Base-by-base conservation (phyloP, 1,140 invertebrate species). In the Neotoxoptera formosana region DNA sequence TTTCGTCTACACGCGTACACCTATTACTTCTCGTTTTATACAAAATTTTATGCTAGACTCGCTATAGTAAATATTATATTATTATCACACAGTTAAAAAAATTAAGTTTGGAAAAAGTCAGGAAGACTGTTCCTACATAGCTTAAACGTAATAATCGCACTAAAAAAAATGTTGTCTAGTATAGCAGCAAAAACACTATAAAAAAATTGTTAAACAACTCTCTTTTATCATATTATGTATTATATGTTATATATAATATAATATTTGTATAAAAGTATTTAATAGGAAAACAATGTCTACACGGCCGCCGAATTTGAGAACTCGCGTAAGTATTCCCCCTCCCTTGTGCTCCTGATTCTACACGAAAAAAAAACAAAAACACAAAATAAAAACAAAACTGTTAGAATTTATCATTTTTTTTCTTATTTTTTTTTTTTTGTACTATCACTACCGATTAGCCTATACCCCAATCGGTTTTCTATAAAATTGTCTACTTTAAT, bases 371-470 rank as follows among this genome's bases (percentile, higher is more conserved):
- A 48, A 90, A 56, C 17, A 4, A 56, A 51, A 53, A 90, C 53
- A 53, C 88, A 56, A 90, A 90, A 88, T 51, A 51, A 51, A 88
- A 88, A 51, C 45, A 89, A 89, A 41, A 34, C 9, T 47, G 48
- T 56, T 76, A 91, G 30, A 81, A 91, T 48, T 67, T 45, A 60
- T 90, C 53, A 25, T 90, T 36, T 56, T 90, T 90, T 89, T 41
- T n/a, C 21, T 21, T 23, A 60, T 51, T 84, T 86, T 86, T 93
- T 81, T n/a, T 30, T 84, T 83, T 93, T 93, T 93, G 91, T 93
- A 93, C 91, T 93, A 86, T 93, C 91, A 53, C 91, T 93, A 93
- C 81, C 81, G 67, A 56, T 53, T 91, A 93, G 81, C 81, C 76
- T 83, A 91, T 41, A 84, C 76, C 53, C 53, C 91, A 53, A 56